Conservation (phyloP, 1,140 invertebrate genomes). For the Bombus sylvicola region DNA sequence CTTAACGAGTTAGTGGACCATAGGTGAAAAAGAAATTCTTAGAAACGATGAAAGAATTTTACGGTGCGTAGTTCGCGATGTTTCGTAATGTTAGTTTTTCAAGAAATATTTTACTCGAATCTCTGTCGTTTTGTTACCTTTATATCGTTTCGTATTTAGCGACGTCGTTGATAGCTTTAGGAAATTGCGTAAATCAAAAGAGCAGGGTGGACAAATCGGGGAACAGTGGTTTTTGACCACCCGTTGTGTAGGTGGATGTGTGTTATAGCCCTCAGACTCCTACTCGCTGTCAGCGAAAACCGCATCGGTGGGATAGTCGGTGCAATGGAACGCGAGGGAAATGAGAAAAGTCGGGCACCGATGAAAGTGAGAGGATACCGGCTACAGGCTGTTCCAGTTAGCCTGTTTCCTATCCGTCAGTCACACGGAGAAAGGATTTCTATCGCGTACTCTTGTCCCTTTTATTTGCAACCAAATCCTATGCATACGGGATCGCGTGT, state of each 20-base stretch:
- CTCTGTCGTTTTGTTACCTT: no score
- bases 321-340: constrained; percentile 67
- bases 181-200: not conserved
- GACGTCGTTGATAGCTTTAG: not conserved
- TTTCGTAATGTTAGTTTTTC: no score
- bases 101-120: no score
- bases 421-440: constrained; percentile 58
- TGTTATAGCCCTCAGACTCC: constrained; percentile 57
- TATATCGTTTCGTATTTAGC: no score
- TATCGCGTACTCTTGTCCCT: not conserved
- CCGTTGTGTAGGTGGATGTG: constrained; percentile 30
- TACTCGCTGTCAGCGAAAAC: constrained; percentile 69
- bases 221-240: constrained; percentile 3
- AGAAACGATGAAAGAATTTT: no score
- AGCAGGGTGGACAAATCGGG: not conserved
- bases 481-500: not conserved
- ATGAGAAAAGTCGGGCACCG: constrained; percentile 73
- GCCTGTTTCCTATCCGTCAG: constrained; percentile 28
- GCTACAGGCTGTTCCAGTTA: constrained; percentile 64
- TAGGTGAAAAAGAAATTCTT: no score
- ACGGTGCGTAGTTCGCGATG: no score
- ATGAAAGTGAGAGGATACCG: constrained; percentile 73
- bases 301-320: constrained; percentile 61
- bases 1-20: no score
- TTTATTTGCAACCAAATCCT: not conserved